Percentiles rank a stretch among this genome's conserved stretches.
phyloP scores from a whole-genome alignment of 2,113 vertebrate species.

The Ceratotherium simum region DNA sequence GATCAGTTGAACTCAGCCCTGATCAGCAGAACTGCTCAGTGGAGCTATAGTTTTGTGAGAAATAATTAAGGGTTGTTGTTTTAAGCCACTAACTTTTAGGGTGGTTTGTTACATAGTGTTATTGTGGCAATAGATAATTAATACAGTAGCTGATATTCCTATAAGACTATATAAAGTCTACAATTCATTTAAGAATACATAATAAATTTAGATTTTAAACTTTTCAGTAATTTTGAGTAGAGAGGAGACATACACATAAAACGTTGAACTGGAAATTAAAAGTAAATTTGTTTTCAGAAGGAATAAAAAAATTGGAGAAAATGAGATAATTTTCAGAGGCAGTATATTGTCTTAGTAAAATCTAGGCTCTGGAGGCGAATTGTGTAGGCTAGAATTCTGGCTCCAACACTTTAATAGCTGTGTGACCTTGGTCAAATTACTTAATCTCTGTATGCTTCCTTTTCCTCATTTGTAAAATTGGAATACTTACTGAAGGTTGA shows the following conservation, averaged over 20 bases:
- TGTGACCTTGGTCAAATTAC: neutral
- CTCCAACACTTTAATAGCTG: neutral
- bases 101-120: neutral
- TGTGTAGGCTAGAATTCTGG: neutral
- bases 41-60: neutral
- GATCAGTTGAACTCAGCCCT: neutral
- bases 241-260: neutral
- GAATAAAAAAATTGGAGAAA: constrained; percentile 34
- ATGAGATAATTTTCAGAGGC: constrained; percentile 23
- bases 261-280: neutral
- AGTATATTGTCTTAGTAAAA: neutral
- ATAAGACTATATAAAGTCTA: neutral
- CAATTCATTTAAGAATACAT: neutral
- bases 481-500: neutral
- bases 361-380: neutral
- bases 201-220: neutral
- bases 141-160: neutral
- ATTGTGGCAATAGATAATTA: neutral
- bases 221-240: neutral
- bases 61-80: neutral
- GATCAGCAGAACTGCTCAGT: neutral
- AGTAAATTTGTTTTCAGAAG: constrained; percentile 12
- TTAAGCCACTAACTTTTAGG: neutral
- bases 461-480: neutral
- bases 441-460: neutral